These are phyloP conservation scores for Charina bottae DNA, from an alignment of 2,113 vertebrate species.

Conservation along the genomic window DNA sequence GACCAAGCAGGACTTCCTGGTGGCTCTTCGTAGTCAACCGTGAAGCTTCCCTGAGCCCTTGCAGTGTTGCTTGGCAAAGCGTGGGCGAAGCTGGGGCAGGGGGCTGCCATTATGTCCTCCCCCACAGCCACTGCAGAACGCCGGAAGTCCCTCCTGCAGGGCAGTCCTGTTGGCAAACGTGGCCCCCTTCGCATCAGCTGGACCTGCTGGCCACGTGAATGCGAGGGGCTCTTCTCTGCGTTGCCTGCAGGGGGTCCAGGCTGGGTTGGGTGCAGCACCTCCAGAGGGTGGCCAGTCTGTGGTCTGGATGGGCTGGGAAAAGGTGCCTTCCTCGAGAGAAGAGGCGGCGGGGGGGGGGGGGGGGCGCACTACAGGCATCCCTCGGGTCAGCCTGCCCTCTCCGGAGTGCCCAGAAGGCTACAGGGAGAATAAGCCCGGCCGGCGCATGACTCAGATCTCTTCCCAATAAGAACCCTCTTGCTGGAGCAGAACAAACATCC, in stretches of 20 bases:
- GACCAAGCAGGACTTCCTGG: not conserved
- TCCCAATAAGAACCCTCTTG: not conserved
- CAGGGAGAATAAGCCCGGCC: not conserved
- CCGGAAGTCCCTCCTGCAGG: not conserved
- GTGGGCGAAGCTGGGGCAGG: not conserved
- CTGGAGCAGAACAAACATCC: not conserved
- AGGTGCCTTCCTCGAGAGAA: not conserved
- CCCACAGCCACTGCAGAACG: not conserved
- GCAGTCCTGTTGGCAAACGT: not conserved
- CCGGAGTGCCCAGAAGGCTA: not conserved
- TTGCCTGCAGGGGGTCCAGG: not conserved
- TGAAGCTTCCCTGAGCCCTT: not conserved
- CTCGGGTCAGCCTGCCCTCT: not conserved
- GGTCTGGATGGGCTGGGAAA: not conserved
- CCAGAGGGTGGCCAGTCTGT: not conserved
- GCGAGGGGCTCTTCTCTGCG: not conserved
- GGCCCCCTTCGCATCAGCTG: not conserved
- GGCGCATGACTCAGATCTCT: not conserved
- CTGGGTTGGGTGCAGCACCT: not conserved
- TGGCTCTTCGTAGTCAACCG: not conserved
- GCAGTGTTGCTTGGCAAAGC: not conserved
- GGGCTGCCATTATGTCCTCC: not conserved
- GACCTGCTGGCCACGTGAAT: not conserved
- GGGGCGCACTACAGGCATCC: not conserved
- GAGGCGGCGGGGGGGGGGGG: not conserved